phyloP scores from a whole-genome alignment of 2,888 invertebrate species.

The Diarsia dahlii region DNA sequence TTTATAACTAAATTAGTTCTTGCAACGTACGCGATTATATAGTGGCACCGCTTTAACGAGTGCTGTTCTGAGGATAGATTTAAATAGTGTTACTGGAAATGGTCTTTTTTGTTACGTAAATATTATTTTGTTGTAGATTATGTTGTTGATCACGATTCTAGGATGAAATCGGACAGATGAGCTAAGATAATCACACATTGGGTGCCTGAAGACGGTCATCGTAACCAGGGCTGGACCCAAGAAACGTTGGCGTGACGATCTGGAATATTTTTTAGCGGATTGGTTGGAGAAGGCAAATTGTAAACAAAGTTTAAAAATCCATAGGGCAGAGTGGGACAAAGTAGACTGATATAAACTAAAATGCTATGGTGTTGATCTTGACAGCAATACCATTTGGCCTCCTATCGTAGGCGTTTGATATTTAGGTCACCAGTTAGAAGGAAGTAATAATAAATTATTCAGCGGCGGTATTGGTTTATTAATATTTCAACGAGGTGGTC shows the following conservation, averaged over 20 bases:
- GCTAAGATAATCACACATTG: too few relatives aligned
- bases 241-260: too few relatives aligned
- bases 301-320: too few relatives aligned
- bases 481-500: background rate
- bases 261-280: too few relatives aligned
- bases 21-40: slow-evolving; percentile 59
- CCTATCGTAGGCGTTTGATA: background rate
- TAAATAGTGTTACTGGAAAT: slow-evolving; percentile 36
- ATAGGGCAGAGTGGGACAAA: too few relatives aligned
- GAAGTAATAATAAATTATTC: background rate
- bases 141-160: too few relatives aligned
- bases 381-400: background rate
- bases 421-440: background rate
- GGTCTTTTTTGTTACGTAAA: slow-evolving; percentile 1
- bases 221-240: too few relatives aligned
- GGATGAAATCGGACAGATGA: too few relatives aligned
- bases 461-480: background rate
- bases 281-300: too few relatives aligned
- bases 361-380: background rate
- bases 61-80: slow-evolving; percentile 34
- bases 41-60: slow-evolving; percentile 58
- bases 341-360: too few relatives aligned
- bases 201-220: too few relatives aligned
- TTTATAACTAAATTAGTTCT: slow-evolving; percentile 68
- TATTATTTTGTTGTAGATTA: slow-evolving; percentile 5